Conservation (phyloP, 2,113 vertebrate genomes). For the Callopanchax toddi region DNA sequence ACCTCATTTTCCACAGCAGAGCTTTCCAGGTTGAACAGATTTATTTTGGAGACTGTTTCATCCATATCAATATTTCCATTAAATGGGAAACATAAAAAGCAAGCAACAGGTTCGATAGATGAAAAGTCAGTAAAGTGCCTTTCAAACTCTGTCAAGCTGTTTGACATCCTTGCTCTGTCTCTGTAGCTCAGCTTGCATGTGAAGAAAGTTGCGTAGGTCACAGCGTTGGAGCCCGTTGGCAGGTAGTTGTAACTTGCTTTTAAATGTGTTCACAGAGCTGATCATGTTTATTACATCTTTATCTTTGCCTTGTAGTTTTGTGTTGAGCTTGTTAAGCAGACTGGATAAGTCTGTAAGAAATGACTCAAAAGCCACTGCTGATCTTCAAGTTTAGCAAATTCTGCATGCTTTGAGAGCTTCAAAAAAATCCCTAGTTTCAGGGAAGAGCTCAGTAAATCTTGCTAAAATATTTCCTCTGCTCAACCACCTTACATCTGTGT, state of each 20-base stretch:
- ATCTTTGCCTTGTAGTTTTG: too few relatives aligned
- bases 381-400: not conserved
- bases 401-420: not conserved
- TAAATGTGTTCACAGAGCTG: too few relatives aligned
- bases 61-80: not conserved
- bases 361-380: not conserved
- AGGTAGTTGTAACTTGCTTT: too few relatives aligned
- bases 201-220: too few relatives aligned
- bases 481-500: too few relatives aligned
- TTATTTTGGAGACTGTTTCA: not conserved
- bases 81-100: constrained; percentile 12
- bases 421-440: not conserved
- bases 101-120: constrained; percentile 3
- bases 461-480: too few relatives aligned
- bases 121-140: constrained; percentile 16
- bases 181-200: too few relatives aligned
- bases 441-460: not conserved
- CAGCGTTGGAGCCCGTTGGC: too few relatives aligned
- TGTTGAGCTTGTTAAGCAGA: too few relatives aligned
- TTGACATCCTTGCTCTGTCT: too few relatives aligned
- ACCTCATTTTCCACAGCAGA: constrained; percentile 9
- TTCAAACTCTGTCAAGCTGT: not conserved
- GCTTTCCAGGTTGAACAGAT: constrained; percentile 9
- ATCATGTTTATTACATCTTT: too few relatives aligned
- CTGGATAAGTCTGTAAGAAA: too few relatives aligned